Percentiles rank a stretch among this genome's conserved stretches.
phyloP scores from a whole-genome alignment of 1,140 invertebrate genomes.

The Ganaspis sp. region DNA sequence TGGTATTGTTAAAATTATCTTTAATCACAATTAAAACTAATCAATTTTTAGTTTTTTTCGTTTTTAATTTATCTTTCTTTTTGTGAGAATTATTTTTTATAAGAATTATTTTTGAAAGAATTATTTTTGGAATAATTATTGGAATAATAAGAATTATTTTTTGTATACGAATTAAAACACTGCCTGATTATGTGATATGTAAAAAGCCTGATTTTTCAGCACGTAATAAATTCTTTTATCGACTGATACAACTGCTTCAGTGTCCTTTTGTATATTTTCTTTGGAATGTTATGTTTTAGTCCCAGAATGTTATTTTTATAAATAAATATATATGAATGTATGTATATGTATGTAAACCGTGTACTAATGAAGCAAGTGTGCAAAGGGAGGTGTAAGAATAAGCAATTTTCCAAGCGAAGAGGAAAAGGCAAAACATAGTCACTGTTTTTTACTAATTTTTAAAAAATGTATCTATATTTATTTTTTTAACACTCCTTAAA shows the following conservation, averaged over 20 bases:
- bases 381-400: slow-evolving; percentile 47
- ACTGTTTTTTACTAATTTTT: slow-evolving; percentile 76
- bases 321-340: slow-evolving; percentile 67
- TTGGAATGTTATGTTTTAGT: slow-evolving; percentile 49
- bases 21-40: too few species aligned
- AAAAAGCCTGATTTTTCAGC: background rate
- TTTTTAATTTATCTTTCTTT: too few species aligned
- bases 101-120: too few species aligned
- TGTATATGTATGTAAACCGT: slow-evolving; percentile 68
- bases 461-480: slow-evolving; percentile 71
- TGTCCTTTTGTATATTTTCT: slow-evolving; percentile 34
- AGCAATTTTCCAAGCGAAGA: slow-evolving; percentile 66
- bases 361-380: slow-evolving; percentile 55
- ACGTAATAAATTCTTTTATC: background rate
- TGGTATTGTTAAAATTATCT: too few species aligned
- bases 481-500: slow-evolving; percentile 68
- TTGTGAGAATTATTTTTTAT: too few species aligned
- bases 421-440: slow-evolving; percentile 72
- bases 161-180: background rate
- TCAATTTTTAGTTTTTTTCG: too few species aligned
- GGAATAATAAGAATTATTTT: too few species aligned
- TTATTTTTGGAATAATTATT: too few species aligned
- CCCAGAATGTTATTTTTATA: slow-evolving; percentile 72
- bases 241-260: background rate
- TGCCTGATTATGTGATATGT: slow-evolving; percentile 7